Conservation (phyloP, 2,888 invertebrate species). For the Aspidiotus rigidus region DNA sequence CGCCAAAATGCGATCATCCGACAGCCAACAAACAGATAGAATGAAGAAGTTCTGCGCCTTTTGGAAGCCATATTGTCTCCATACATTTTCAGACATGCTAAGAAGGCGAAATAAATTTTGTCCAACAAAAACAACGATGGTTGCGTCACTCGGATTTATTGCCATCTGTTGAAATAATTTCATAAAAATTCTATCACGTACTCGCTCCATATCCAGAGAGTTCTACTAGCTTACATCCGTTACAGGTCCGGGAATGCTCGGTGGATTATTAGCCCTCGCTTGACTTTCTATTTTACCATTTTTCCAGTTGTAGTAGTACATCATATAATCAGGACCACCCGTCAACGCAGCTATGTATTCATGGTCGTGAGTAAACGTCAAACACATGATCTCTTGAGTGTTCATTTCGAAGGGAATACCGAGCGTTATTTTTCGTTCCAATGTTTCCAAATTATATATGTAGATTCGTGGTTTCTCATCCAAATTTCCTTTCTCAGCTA, state of each 20-base stretch:
- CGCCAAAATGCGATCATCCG: constrained; percentile 69
- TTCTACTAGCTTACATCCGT: constrained; percentile 45
- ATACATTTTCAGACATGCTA: constrained; percentile 64
- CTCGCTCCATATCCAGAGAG: neutral
- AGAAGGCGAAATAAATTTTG: constrained; percentile 61
- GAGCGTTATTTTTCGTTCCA: constrained; percentile 59
- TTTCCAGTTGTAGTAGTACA: constrained; percentile 73
- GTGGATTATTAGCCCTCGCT: constrained; percentile 60
- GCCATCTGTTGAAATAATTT: constrained; percentile 49
- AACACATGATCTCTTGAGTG: constrained; percentile 57
- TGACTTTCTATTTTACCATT: constrained; percentile 69
- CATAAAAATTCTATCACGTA: neutral
- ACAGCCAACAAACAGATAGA: constrained; percentile 70
- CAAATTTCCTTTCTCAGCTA: constrained; percentile 43
- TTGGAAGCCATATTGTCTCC: constrained; percentile 74
- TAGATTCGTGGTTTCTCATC: constrained; percentile 55
- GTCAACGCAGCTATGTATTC: constrained; percentile 70
- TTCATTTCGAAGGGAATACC: constrained; percentile 53
- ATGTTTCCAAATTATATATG: constrained; percentile 60
- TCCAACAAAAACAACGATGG: constrained; percentile 59
- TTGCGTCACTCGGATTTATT: constrained; percentile 67
- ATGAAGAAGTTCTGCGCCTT: constrained; percentile 69
- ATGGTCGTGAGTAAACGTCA: constrained; percentile 73
- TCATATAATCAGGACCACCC: constrained; percentile 71
- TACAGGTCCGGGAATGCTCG: constrained; percentile 55